A percentile compares a stretch with the other conserved stretches of the same genome.
These are phyloP conservation scores for Conistra vaccinii DNA, from an alignment of 2,888 invertebrate genomes.

Conservation along the genomic window DNA sequence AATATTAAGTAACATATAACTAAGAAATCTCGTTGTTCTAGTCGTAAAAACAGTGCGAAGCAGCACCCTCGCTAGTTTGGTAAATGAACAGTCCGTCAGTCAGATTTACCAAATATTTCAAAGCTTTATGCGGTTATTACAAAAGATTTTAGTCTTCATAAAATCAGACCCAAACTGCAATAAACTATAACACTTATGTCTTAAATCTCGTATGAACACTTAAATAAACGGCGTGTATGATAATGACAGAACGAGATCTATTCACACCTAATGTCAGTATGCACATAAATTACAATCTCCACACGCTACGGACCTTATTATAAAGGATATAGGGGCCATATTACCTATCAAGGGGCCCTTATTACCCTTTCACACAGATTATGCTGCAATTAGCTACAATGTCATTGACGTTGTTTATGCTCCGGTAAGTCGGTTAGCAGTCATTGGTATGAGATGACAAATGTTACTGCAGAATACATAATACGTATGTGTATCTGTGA, in stretches of 20 bases:
- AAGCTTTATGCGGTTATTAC: background rate
- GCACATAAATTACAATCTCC: slow-evolving; percentile 71
- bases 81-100: background rate
- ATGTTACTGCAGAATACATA: slow-evolving; percentile 33
- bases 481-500: too few relatives aligned
- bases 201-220: slow-evolving; percentile 56
- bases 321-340: slow-evolving; percentile 52
- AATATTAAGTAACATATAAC: too few relatives aligned
- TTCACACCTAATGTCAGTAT: slow-evolving; percentile 72
- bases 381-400: slow-evolving; percentile 69
- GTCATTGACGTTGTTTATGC: slow-evolving; percentile 67
- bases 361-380: slow-evolving; percentile 72
- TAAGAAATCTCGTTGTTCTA: too few relatives aligned
- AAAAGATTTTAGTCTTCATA: slow-evolving; percentile 34
- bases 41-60: too few relatives aligned
- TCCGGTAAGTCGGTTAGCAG: slow-evolving; percentile 48
- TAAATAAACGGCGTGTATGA: slow-evolving; percentile 43
- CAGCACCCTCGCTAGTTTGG: too few relatives aligned
- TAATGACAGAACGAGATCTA: slow-evolving; percentile 71
- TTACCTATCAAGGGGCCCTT: slow-evolving; percentile 40
- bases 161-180: slow-evolving; percentile 30
- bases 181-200: slow-evolving; percentile 43
- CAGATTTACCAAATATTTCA: background rate
- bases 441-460: slow-evolving; percentile 49
- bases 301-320: slow-evolving; percentile 52